A percentile compares a stretch with the other conserved stretches of the same genome.
These are phyloP conservation scores for Caenorhabditis brenneri DNA, from an alignment of 1,140 invertebrate species.

Conservation along the genomic window DNA sequence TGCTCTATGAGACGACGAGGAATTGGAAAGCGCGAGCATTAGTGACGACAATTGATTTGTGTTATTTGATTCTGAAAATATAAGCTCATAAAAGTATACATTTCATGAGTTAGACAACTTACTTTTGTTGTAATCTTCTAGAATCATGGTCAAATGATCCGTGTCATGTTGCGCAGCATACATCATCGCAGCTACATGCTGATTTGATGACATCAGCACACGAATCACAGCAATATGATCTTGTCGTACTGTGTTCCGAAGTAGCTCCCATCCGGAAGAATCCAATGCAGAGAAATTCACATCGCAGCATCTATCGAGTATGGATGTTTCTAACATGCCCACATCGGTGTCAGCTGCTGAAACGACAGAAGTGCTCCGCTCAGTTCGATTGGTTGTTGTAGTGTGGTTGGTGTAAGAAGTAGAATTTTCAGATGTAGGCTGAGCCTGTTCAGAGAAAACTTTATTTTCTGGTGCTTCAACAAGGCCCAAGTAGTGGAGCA, in stretches of 20 bases:
- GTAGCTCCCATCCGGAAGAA: background rate
- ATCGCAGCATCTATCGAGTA: background rate
- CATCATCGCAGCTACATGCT: constrained; percentile 10
- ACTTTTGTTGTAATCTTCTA: constrained; percentile 12
- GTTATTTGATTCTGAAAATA: background rate
- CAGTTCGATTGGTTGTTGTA: background rate
- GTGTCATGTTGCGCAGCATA: constrained; percentile 22
- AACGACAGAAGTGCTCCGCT: background rate
- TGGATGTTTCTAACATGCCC: background rate
- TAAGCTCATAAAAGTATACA: background rate
- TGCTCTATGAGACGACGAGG: background rate
- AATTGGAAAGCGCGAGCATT: background rate
- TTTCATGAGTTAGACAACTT: background rate
- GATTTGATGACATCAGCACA: background rate
- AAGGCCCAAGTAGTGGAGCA: background rate
- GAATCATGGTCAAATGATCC: background rate
- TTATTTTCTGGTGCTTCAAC: background rate
- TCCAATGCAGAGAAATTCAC: background rate
- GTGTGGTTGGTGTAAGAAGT: background rate
- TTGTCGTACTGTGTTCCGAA: background rate
- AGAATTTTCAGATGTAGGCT: background rate
- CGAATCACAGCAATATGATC: constrained; percentile 3
- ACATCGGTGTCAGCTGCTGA: background rate
- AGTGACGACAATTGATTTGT: background rate
- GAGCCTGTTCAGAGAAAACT: background rate